Base-by-base conservation (phyloP, 2,888 invertebrate genomes). In the Theodoxus fluviatilis region DNA sequence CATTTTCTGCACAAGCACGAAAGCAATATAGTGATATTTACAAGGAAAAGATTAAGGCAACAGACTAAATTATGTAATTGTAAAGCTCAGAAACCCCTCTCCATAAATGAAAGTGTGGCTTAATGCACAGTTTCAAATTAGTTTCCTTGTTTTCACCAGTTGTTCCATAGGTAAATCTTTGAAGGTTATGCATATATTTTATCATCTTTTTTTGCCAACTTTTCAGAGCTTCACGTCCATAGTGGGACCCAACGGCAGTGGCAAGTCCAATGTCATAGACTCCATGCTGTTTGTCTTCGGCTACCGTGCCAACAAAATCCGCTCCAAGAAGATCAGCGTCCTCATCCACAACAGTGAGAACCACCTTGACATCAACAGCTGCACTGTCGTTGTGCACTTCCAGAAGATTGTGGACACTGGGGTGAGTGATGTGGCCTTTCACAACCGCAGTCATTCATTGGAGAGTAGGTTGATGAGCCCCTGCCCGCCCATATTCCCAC, bases 201-300 rank as follows among this genome's bases (percentile, higher is more conserved):
- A 4, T n/a, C n/a, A 49, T 4, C 6, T 6, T 49, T 49, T 12
- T 63, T 6, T 63, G 18, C 3, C 15, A 18, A 18, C 66, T 40
- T 75, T 89, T 47, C 88, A 96, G 93, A 94, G 94, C 85, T 98
- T 98, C 83, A 95, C 98, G 6, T 92, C 97, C 0, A 96, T 99
- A 69, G 93, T 99, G 77, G 99, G 99, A 0, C 98, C 99, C 0
- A 99, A 99, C 88, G 99, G 99, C 33, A 98, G 96, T 87, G 99
- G 99, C 0, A 99, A 99, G 86, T 97, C 97, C 80, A 99, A 99
- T 87, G 96, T 98, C 0, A 99, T 99, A 79, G 99, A 99, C 88
- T 95, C 99, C 0, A 94, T 99, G 94, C 89, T 99, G 75, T 99
- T 99, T 89, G 99, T 99, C 0, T 99, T 99, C 89, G 99, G 99